phyloP scores from a whole-genome alignment of 2,113 vertebrate genomes.

The Dicentrarchus labrax region DNA sequence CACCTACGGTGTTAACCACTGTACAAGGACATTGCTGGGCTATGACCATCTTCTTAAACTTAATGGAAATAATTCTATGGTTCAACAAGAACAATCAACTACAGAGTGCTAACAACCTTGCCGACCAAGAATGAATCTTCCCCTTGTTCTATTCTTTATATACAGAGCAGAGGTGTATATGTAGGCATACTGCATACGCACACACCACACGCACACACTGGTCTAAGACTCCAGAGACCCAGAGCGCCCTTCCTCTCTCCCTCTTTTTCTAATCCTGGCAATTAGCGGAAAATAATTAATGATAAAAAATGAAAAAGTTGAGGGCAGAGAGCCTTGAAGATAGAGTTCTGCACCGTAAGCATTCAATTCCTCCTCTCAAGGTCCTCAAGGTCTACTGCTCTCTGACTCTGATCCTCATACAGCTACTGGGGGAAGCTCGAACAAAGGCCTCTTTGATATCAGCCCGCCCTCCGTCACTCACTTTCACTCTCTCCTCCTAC shows the following conservation, averaged over 20 bases:
- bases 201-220: conserved; percentile 40
- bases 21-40: conserved; percentile 60
- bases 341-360: conserved; percentile 81
- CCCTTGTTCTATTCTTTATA: conserved; percentile 52
- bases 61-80: conserved; percentile 72
- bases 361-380: conserved; percentile 78
- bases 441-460: conserved; percentile 75
- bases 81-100: conserved; percentile 71
- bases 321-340: conserved; percentile 79
- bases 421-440: conserved; percentile 61
- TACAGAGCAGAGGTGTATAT: conserved; percentile 12
- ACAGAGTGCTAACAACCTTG: conserved; percentile 56
- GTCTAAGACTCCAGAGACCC: conserved; percentile 68
- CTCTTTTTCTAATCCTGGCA: conserved; percentile 80
- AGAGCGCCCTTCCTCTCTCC: conserved; percentile 61
- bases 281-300: conserved; percentile 84
- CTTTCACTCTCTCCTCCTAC: conserved; percentile 32
- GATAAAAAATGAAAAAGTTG: conserved; percentile 80
- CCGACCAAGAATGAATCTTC: conserved; percentile 66
- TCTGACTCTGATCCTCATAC: conserved; percentile 72
- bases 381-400: conserved; percentile 78
- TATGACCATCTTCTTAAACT: conserved; percentile 56
- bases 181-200: conserved; percentile 3
- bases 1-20: conserved; percentile 48
- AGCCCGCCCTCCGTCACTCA: conserved; percentile 34